Evolutionary conservation across 2,888 invertebrate genomes (phyloP).

Genomic region (Seira sanloemensis): DNA sequence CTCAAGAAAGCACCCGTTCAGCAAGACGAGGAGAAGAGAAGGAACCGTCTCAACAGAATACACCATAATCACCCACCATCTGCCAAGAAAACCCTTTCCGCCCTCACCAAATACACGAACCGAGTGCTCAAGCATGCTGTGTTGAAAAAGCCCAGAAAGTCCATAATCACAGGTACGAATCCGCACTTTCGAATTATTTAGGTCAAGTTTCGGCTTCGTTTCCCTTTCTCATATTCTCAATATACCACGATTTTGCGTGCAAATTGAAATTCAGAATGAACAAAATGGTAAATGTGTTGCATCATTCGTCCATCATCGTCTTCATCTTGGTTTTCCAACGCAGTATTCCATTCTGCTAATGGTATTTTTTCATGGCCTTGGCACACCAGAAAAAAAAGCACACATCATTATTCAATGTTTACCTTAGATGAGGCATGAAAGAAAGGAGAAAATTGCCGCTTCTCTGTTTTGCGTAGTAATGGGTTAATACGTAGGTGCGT

Average conservation of each 20-base stretch:
- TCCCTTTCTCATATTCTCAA: neutral
- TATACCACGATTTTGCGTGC: neutral
- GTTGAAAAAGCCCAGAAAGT: constrained; percentile 28
- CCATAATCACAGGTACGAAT: constrained; percentile 40
- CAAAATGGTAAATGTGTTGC: neutral
- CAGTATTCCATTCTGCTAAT: no score
- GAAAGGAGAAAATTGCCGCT: neutral
- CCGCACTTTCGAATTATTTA: neutral
- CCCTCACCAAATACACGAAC: constrained; percentile 42
- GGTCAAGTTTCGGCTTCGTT: neutral
- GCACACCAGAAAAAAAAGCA: neutral
- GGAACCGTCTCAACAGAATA: neutral
- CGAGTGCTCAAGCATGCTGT: constrained; percentile 37
- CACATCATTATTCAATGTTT: neutral
- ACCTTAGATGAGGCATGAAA: neutral
- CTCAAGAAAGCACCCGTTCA: neutral
- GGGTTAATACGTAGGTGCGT: neutral
- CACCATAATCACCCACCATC: constrained; percentile 6
- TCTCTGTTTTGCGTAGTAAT: neutral
- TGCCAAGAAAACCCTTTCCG: constrained; percentile 29
- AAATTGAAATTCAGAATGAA: no score
- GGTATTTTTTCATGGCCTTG: no score
- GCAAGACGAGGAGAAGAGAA: neutral
- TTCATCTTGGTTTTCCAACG: neutral
- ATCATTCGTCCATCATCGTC: neutral